Base-by-base conservation (phyloP, 53 echinoderm and acorn worm genomes). In the Pentamera pediparva region DNA sequence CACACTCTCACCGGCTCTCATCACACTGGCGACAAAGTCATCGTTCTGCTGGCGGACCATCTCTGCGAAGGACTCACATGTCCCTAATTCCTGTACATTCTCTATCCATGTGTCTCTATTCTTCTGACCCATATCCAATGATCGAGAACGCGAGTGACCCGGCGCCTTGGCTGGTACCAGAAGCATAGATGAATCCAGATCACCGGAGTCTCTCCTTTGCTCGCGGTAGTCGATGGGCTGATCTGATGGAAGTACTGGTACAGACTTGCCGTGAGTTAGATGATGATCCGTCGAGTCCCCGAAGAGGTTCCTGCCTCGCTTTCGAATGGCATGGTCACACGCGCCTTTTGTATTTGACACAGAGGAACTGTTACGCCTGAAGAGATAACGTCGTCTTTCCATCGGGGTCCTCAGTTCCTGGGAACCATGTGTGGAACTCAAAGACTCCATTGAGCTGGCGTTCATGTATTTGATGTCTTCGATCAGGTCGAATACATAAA, bases 101-200 rank as follows among this genome's bases (percentile, higher is more conserved):
- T 67, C 38, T 30, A 67, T 67, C 67, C 67, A 67, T 67, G 40
- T 12, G 29, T 67, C 67, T 29, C 45, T 39, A 18, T 67, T 67
- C 39, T 41, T 28, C 30, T 67, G 38, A 12, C 67, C 67, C 3
- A 43, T 43, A 15, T 29, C 45, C 41, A 67, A 8, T 41, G 67
- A 67, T 38, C 67, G 67, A 41, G 27, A 45, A 29, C 45, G 67
- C 29, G 28, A 25, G 11, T 10, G 6, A 38, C 4, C 27, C 12
- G 43, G 30, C 15, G 17, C 45, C 20, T 8, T 25, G 12, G 8
- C 28, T 0, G 24, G 24, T 2, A 54, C 54, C 8, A 11, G 30
- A 26, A 4, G 21, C 39, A 20, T 25, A 27, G 12, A 18, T 3
- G 45, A 54, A 54, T 54, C 29, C 26, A 30, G 30, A 6, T 39